Evolutionary conservation across 1,140 invertebrate species (phyloP), one percentile per base, ranked within the genome.

Genomic region (Drosophila parabipectinata): DNA sequence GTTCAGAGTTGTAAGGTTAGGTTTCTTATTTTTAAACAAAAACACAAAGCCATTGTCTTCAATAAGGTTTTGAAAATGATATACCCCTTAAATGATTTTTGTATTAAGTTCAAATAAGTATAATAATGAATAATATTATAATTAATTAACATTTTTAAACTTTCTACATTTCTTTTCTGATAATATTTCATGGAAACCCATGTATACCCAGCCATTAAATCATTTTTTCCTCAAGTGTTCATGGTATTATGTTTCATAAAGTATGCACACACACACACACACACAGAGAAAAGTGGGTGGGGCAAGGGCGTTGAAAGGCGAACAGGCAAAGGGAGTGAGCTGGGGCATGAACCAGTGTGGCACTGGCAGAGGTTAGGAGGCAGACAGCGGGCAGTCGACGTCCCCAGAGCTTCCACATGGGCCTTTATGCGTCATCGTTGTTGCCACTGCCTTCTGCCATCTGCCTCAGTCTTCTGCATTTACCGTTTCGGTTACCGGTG

Each of bases 241-340:
- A 24, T 26, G 54, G 81, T 87, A 69, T 85, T 78, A 63, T 78
- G 76, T 85, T 83, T 82, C 83, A 88, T 81, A 78, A 88, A 72
- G 72, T 77, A 77, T 77, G 74, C 67, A 74, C 39, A 55, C 28
- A 18, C 28, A 18, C 12, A 34, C 9, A 30, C 28, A 18, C 28
- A 18, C 12, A 34, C 18, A 18, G 18, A 18, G 5, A 30, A 44
- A 34, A 28, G 39, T 34, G 56, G 18, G 39, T n/a, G 32, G 57
- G 26, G 18, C 28, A 44, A 9, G 39, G n/a, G 39, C 6, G 51
- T 28, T 9, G 21, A 47, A 34, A 28, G 21, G 56, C 15, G 15
- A 18, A 9, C 5, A 44, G 44, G 18, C 6, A 8, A 47, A 10
- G 18, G 15, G 7, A 6, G 28, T 3, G 10, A 21, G n/a, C 10